A percentile compares a stretch with the other conserved stretches of the same genome.
phyloP scores from a whole-genome alignment of 2,113 vertebrate species.

The Nibea coibor region DNA sequence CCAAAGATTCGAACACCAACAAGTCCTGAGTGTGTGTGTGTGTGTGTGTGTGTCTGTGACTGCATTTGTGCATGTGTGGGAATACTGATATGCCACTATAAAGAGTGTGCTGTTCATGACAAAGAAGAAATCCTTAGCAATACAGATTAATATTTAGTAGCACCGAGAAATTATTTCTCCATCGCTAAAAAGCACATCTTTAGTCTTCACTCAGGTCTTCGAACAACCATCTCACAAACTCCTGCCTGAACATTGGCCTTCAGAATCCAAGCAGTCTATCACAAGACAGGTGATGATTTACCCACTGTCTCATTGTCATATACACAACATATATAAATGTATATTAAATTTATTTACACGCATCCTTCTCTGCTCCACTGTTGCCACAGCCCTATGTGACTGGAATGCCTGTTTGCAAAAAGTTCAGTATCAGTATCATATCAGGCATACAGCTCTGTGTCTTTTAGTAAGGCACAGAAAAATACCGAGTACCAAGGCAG shows the following conservation, averaged over 20 bases:
- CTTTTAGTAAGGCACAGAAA: constrained; percentile 54
- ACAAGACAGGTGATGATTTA: constrained; percentile 58
- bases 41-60: constrained; percentile 20
- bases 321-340: constrained; percentile 78
- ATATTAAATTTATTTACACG: constrained; percentile 82
- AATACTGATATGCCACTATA: constrained; percentile 77
- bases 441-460: constrained; percentile 57
- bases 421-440: constrained; percentile 47
- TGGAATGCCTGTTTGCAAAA: constrained; percentile 75
- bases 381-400: constrained; percentile 61
- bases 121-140: constrained; percentile 48
- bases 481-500: constrained; percentile 61
- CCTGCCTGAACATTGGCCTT: constrained; percentile 43
- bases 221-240: constrained; percentile 37
- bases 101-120: constrained; percentile 52
- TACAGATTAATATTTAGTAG: constrained; percentile 59
- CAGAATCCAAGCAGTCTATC: constrained; percentile 57
- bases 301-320: constrained; percentile 72
- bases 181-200: constrained; percentile 54
- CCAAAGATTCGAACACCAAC: constrained; percentile 60
- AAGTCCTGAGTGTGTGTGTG: constrained; percentile 72
- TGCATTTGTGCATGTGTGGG: constrained; percentile 55
- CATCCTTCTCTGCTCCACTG: constrained; percentile 75
- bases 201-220: constrained; percentile 44
- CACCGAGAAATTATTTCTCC: constrained; percentile 59